Base-by-base conservation (phyloP, 1,140 invertebrate genomes). In the Campoletis sonorensis region DNA sequence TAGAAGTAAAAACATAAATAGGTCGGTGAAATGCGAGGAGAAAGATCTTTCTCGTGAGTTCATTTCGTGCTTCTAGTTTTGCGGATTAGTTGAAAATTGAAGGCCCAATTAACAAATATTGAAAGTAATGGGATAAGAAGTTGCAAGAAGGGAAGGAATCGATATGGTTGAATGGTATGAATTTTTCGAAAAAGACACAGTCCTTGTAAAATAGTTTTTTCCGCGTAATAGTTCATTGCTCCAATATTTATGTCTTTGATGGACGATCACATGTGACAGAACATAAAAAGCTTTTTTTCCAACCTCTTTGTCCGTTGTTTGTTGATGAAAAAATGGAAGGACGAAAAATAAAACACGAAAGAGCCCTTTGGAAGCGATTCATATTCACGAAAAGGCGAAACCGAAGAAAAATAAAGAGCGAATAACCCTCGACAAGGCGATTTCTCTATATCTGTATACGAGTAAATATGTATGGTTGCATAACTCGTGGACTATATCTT, bases 341-440 rank as follows among this genome's bases (percentile, higher is more conserved):
- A 21, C 5, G 21, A 58, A 58, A 58, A n/a, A 58, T 8, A 58
- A 58, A 0, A 58, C 1, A n/a, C 54, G 54, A 21, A 13, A 58
- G 3, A 4, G 3, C 8, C 40, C 8, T 13, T 0, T n/a, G 16
- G 16, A 58, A 58, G 18, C 54, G 3, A 58, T 58, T 21, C 21
- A 58, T 58, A 58, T 58, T 58, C 54, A 58, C 54, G 54, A 23
- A 58, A 23, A 23, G 54, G 54, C 21, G 21, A 58, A 58, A 58
- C 54, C 54, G 54, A 58, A 58, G 54, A 58, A 58, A 58, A 58
- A 58, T 58, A 58, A 58, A 58, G 54, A 58, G 54, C 54, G 54
- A 10, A 10, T n/a, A 58, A 58, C 16, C 1, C 54, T 58, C 54
- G 15, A 13, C 54, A 8, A n/a, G 40, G 40, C 37, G 40, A 45